A percentile compares a stretch with the other conserved stretches of the same genome.
Evolutionary conservation across 2,113 vertebrate genomes (phyloP).

Genomic region (Lynx canadensis): DNA sequence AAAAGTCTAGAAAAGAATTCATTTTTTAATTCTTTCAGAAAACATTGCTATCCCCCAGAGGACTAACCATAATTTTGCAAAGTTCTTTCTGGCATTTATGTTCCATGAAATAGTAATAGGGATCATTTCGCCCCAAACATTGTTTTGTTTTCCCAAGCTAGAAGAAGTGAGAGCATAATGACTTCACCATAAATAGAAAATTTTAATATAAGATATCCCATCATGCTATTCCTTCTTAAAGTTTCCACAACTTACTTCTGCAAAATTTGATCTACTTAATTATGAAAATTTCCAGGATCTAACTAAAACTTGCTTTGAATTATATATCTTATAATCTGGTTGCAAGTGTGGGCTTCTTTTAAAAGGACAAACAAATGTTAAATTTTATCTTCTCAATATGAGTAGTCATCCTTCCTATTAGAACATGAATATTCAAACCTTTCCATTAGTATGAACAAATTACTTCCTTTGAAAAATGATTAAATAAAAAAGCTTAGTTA

Average conservation of each 20-base stretch:
- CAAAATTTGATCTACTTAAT: constrained; percentile 34
- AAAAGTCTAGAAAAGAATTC: neutral
- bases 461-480: constrained; percentile 32
- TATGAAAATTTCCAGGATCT: neutral
- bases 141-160: neutral
- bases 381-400: neutral
- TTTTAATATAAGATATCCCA: neutral
- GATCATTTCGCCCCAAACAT: neutral
- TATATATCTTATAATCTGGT: constrained; percentile 7
- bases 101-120: neutral
- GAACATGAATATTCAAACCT: constrained; percentile 41
- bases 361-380: constrained; percentile 37
- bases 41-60: neutral
- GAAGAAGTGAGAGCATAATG: neutral
- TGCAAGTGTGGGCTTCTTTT: constrained; percentile 28
- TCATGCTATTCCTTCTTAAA: neutral
- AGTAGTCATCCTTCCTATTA: constrained; percentile 41
- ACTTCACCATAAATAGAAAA: constrained; percentile 33
- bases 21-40: constrained; percentile 5
- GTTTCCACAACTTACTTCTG: neutral
- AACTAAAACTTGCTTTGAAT: constrained; percentile 42
- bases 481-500: constrained; percentile 29
- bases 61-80: neutral
- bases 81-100: neutral
- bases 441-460: constrained; percentile 30